Conservation (phyloP, 2,888 invertebrate species). For the Lepidochrysops patricia region DNA sequence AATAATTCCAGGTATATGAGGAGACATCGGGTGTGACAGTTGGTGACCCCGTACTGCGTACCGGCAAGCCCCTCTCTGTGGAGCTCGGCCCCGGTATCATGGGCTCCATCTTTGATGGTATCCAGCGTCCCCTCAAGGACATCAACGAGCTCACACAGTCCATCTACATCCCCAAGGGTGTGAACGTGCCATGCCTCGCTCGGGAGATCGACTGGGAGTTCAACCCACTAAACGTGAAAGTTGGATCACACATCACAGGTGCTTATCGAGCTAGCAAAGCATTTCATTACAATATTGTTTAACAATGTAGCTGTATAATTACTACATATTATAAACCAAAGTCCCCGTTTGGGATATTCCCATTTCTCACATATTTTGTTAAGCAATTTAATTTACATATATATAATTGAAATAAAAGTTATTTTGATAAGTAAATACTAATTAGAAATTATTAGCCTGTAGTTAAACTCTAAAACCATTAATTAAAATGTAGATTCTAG, state of each 20-base stretch:
- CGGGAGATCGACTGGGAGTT: constrained; percentile 93
- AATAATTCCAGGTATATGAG: constrained; percentile 86
- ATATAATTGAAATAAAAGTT: no score
- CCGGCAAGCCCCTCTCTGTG: constrained; percentile 98
- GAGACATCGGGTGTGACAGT: constrained; percentile 99
- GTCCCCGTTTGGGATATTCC: no score
- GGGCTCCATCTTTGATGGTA: constrained; percentile 99
- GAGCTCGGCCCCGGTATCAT: constrained; percentile 99
- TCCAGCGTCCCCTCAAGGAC: constrained; percentile 98
- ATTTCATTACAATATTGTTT: no score
- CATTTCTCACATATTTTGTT: no score
- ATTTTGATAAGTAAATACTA: no score
- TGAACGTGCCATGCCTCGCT: constrained; percentile 94
- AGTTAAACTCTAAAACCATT: no score
- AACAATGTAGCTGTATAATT: no score
- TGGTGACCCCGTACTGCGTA: constrained; percentile 98
- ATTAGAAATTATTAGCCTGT: no score
- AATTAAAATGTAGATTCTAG: no score
- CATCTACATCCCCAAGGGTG: constrained; percentile 99
- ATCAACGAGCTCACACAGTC: constrained; percentile 94
- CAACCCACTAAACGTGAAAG: constrained; percentile 86
- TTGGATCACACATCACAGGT: constrained; percentile 96
- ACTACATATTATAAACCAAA: no score
- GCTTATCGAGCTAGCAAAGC: no score
- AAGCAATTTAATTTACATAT: no score